Evolutionary conservation across 2,113 vertebrate species (phyloP), one percentile per base, ranked within the genome.

Genomic region (Irena cyanogastra): DNA sequence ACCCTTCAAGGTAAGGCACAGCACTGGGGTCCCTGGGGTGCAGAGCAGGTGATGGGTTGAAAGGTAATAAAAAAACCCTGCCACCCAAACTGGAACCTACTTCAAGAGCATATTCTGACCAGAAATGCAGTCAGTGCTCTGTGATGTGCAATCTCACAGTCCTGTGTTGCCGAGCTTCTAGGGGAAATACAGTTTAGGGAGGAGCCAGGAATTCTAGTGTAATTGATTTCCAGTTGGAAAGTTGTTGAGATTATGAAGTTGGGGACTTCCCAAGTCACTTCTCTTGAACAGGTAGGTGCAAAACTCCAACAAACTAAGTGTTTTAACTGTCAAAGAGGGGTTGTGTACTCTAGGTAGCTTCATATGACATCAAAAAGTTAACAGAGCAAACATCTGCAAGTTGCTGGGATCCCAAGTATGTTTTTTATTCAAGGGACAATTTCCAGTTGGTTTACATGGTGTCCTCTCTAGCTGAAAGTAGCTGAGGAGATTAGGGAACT

Each of bases 1-100:
- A 98, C 60, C 98, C 98, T 82, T 98, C 98, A 94, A 98, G 98
- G 98, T 98, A 95, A 64, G 97, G 68, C 68, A 60, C 60, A 54
- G 49, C 60, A 31, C 1, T 20, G 59, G 60, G 41, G 22, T 54
- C 83, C 18, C 50, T 57, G 76, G 57, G 65, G 28, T 69, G 10
- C 45, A 60, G 59, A 57, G 83, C 39, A 65, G 64, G 6, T 39
- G n/a, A 42, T 71, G 70, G 57, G 61, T 27, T 69, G 35, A 70
- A 79, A 87, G 45, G 35, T 57, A 21, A 3, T n/a, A 45, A 83
- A 54, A 11, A 71, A 93, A 30, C 10, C 8, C 42, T 83, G 83
- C 54, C 63, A 41, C 26, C 28, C 11, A 13, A 77, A 42, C 42
- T 61, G 54, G 31, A 86, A 37, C 16, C 3, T 16, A 6, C 22